These are phyloP conservation scores for Dendrocincla fuliginosa DNA, from an alignment of 2,797 vertebrate genomes.

Conservation along the genomic window DNA sequence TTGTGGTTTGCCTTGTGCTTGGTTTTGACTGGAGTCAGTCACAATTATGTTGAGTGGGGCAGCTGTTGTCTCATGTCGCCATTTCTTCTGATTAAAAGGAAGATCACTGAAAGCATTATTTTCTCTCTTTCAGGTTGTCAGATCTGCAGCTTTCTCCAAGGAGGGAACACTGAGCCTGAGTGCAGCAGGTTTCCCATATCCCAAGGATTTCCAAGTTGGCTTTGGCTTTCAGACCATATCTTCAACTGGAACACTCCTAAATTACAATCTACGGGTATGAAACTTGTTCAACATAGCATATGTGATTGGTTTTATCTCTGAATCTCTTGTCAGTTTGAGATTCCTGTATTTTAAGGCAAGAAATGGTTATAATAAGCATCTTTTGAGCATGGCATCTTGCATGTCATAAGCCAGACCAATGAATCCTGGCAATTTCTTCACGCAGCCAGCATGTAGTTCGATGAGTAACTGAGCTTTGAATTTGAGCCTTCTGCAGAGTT, in stretches of 20 bases:
- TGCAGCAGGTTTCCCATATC: background rate
- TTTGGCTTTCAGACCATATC: conserved; percentile 79
- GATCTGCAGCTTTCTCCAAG: conserved; percentile 75
- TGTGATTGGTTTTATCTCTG: background rate
- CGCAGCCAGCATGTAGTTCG: accelerated
- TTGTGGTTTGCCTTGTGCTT: background rate
- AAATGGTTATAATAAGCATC: background rate
- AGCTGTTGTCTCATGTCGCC: background rate
- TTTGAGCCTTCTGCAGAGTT: background rate
- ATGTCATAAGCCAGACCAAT: background rate
- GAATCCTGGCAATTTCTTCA: background rate
- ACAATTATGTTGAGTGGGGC: background rate
- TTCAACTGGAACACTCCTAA: conserved; percentile 67
- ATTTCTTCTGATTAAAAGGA: background rate
- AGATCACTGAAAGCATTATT: background rate
- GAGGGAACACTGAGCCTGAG: conserved; percentile 72
- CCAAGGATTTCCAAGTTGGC: conserved; percentile 75
- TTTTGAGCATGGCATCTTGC: background rate
- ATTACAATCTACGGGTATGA: conserved; percentile 70
- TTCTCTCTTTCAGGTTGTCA: conserved; percentile 70
- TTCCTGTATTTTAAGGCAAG: background rate
- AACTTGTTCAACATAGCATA: background rate
- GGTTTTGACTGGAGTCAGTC: background rate
- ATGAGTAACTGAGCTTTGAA: background rate
- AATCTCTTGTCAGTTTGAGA: background rate